These are phyloP conservation scores for Lottia gigantea DNA, from an alignment of 2,888 invertebrate species.

Conservation along the genomic window DNA sequence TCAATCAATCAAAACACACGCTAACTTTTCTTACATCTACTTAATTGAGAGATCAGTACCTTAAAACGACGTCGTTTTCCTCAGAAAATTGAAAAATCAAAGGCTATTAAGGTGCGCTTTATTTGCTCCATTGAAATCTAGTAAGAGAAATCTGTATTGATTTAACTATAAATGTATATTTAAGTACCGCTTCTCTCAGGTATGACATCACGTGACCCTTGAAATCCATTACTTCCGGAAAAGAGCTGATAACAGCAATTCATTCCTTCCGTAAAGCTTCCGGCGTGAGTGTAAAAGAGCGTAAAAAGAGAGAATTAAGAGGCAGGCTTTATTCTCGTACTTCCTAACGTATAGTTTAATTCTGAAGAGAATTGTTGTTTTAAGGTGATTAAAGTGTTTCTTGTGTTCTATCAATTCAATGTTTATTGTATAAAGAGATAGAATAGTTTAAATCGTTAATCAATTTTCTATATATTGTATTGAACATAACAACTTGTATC, in stretches of 20 bases:
- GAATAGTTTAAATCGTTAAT: neutral
- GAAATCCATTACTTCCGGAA: conserved; percentile 10
- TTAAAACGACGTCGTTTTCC: conserved; percentile 11
- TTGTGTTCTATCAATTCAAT: neutral
- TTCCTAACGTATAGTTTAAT: neutral
- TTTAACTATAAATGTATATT: conserved; percentile 5
- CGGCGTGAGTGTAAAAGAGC: conserved; percentile 3
- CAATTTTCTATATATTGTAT: neutral
- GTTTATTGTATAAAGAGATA: conserved; percentile 4
- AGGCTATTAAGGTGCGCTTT: conserved; percentile 8
- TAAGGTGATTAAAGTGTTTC: conserved; percentile 4
- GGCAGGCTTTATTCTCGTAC: neutral
- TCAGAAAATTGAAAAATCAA: conserved; percentile 11
- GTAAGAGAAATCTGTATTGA: conserved; percentile 8
- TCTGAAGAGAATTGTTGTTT: conserved; percentile 4
- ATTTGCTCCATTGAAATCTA: conserved; percentile 8
- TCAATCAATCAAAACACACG: conserved; percentile 8
- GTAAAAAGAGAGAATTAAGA: conserved; percentile 9
- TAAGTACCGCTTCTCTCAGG: conserved; percentile 10
- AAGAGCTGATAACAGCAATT: conserved; percentile 10
- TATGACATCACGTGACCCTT: conserved; percentile 4
- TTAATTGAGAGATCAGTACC: conserved; percentile 9
- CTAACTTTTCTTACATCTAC: conserved; percentile 10
- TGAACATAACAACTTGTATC: too few species aligned
- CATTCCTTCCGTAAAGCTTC: conserved; percentile 2